A percentile compares a stretch with the other conserved stretches of the same genome.
Evolutionary conservation across 37 sponge, comb jelly and placozoan species (phyloP).

Genomic region (Bolinopsis microptera): DNA sequence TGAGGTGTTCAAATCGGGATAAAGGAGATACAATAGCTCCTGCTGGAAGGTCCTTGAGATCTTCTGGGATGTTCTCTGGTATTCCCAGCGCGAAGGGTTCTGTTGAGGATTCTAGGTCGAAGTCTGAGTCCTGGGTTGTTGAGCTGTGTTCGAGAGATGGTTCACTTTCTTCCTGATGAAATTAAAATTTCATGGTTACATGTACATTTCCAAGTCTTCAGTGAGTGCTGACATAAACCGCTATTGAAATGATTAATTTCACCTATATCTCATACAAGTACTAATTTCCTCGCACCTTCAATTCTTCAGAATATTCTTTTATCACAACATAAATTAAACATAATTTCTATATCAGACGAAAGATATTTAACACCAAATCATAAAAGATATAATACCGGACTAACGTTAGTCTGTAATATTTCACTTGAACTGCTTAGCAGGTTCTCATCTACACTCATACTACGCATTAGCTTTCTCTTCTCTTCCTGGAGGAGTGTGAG

Average conservation of each 20-base stretch:
- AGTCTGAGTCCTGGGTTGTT: background rate
- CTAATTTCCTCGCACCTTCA: too few species aligned
- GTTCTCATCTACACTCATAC: conserved; percentile 46
- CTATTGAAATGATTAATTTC: too few species aligned
- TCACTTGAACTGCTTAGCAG: background rate
- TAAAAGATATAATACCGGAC: too few species aligned
- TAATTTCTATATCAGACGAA: too few species aligned
- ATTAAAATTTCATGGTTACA: too few species aligned
- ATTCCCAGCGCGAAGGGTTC: background rate
- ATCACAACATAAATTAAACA: too few species aligned
- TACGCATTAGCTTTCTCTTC: conserved; percentile 32
- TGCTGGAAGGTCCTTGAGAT: background rate
- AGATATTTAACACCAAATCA: too few species aligned
- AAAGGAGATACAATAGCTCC: background rate
- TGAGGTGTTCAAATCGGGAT: background rate
- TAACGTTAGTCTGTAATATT: background rate
- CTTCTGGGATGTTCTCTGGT: background rate
- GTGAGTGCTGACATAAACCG: too few species aligned
- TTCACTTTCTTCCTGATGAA: background rate
- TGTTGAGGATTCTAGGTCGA: background rate
- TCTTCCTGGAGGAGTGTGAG: conserved; percentile 1
- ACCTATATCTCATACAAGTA: too few species aligned
- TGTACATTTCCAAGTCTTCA: too few species aligned
- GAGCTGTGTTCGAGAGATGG: background rate
- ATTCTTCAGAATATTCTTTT: too few species aligned